These are phyloP conservation scores for Hydrocynus forskahlii DNA, from an alignment of 2,797 vertebrate species.

Conservation along the genomic window DNA sequence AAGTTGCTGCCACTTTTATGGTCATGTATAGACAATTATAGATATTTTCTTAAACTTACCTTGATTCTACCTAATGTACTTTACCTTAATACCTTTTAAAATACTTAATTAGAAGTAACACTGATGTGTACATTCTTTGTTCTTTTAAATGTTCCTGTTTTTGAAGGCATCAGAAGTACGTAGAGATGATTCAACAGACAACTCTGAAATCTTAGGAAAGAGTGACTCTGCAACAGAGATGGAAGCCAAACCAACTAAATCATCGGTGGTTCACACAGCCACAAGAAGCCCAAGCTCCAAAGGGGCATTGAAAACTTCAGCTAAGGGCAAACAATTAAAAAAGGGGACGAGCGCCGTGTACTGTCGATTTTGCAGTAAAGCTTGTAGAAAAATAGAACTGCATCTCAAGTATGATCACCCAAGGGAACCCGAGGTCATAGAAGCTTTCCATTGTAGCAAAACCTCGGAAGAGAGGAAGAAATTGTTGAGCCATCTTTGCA, in stretches of 20 bases:
- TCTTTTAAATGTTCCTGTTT: slow-evolving; percentile 27
- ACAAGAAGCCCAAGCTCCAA: slow-evolving; percentile 8
- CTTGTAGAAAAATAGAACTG: slow-evolving; percentile 26
- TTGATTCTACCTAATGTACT: not conserved
- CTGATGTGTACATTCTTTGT: slow-evolving; percentile 39
- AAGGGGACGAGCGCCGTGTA: not conserved
- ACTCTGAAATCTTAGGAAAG: slow-evolving; percentile 42
- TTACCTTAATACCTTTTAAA: slow-evolving; percentile 21
- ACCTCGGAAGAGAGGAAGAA: slow-evolving; percentile 31
- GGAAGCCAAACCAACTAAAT: slow-evolving; percentile 8
- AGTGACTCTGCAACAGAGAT: not conserved
- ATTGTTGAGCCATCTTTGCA: slow-evolving; percentile 24
- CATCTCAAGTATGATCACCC: slow-evolving; percentile 32
- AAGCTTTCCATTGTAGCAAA: slow-evolving; percentile 37
- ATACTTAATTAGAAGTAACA: slow-evolving; percentile 8
- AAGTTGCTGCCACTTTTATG: slow-evolving; percentile 15
- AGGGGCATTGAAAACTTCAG: not conserved
- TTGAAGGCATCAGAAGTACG: slow-evolving; percentile 39
- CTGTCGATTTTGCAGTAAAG: slow-evolving; percentile 29
- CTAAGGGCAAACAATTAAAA: not conserved
- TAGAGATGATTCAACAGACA: slow-evolving; percentile 34
- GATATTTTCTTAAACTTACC: not conserved
- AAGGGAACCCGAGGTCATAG: slow-evolving; percentile 26
- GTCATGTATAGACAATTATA: slow-evolving; percentile 11
- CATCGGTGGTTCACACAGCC: slow-evolving; percentile 2